Evolutionary conservation across 1,140 invertebrate species (phyloP), one percentile per base, ranked within the genome.

Genomic region (Drosophila bifasciata): DNA sequence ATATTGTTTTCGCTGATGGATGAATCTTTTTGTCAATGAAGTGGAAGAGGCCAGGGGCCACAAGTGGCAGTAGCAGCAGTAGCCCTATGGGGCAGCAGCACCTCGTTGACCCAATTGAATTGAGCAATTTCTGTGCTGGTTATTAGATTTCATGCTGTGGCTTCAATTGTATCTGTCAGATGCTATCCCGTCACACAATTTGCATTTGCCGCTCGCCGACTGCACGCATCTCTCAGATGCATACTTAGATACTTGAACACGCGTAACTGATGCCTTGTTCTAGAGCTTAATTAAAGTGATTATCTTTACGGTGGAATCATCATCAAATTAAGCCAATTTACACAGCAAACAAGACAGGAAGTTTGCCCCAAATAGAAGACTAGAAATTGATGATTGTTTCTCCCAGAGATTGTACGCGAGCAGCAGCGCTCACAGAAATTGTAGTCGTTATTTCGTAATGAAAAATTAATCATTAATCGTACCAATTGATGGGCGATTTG

Each of bases 141-240:
- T 84, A 84, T 84, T 84, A 84, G 79, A 84, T 84, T 84, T 85
- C 60, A 63, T 72, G 76, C 73, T 57, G 57, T 55, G 73, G 62
- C 32, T 36, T 46, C 73, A 81, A 84, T 84, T 79, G 64, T 67
- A 57, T 56, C 76, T 72, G 21, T 50, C 48, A 75, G 64, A 64
- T 63, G 17, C 7, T 36, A 19, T 57, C 21, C 19, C 32, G 19
- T n/a, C 45, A 13, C 23, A 25, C 50, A 43, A 60, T 61, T 62
- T 62, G 56, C 71, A 72, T 79, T 71, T 55, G 45, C 52, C 25
- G 41, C 17, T 53, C 43, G 32, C 11, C 39, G 16, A 41, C 57
- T 50, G 45, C 74, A 70, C 74, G 52, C 67, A 62, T 40, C 25
- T 70, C 44, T 40, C 36, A 71, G 66, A 76, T n/a, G n/a, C n/a